Conservation (phyloP, 1,140 invertebrate genomes). For the Charaxes varanes region DNA sequence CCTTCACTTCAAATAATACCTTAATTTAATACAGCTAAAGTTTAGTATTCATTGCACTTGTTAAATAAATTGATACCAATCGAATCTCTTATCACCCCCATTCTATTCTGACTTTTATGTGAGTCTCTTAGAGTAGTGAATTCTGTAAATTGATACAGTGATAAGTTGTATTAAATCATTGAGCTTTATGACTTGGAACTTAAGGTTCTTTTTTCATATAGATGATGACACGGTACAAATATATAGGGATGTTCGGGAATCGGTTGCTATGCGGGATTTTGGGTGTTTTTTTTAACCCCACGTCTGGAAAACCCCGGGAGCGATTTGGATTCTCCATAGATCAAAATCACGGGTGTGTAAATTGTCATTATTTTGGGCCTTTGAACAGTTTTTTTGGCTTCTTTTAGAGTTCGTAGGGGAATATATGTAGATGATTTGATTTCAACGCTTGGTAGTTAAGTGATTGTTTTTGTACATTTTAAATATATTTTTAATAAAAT, state of each 20-base stretch:
- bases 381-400: too few species aligned
- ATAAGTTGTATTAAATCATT: too few species aligned
- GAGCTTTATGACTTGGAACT: too few species aligned
- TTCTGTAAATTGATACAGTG: too few species aligned
- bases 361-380: constrained; percentile 2
- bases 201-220: background rate
- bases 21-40: constrained; percentile 1
- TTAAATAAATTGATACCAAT: constrained; percentile 22
- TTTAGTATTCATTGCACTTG: constrained; percentile 1
- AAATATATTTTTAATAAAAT: too few species aligned
- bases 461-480: too few species aligned
- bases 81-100: constrained; percentile 12
- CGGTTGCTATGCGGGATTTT: constrained; percentile 6
- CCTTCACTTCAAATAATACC: constrained; percentile 11
- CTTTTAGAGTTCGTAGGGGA: too few species aligned
- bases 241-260: background rate
- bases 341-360: background rate
- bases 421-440: too few species aligned
- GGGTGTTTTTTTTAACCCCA: background rate
- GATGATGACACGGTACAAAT: background rate
- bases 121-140: too few species aligned
- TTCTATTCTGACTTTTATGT: constrained; percentile 10
- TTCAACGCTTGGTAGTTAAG: too few species aligned
- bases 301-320: background rate
- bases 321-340: background rate